Conservation (phyloP, 2,797 vertebrate species). For the Semotilus atromaculatus region DNA sequence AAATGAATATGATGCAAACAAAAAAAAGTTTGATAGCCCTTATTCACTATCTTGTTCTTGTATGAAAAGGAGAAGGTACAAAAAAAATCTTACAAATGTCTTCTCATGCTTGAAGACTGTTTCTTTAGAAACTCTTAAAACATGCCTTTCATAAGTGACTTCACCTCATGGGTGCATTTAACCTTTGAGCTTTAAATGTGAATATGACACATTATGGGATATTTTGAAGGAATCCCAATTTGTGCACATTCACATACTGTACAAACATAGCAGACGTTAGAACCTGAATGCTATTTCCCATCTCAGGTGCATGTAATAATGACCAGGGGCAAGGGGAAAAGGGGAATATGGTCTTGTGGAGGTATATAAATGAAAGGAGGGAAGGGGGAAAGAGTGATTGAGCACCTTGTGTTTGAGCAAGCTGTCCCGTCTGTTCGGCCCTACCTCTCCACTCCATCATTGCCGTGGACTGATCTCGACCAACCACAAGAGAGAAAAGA, state of each 20-base stretch:
- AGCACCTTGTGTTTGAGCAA: constrained; percentile 75
- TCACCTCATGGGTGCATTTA: not conserved
- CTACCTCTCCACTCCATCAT: constrained; percentile 78
- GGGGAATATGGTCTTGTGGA: constrained; percentile 57
- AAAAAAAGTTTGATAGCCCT: not conserved
- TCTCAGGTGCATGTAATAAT: constrained; percentile 64
- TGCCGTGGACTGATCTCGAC: constrained; percentile 70
- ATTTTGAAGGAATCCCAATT: constrained; percentile 12
- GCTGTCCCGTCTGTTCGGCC: constrained; percentile 76
- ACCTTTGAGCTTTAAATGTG: not conserved
- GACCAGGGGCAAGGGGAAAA: constrained; percentile 59
- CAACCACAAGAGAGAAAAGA: constrained; percentile 70
- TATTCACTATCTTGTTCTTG: not conserved
- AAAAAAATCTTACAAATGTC: not conserved
- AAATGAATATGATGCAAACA: not conserved
- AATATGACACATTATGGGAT: not conserved
- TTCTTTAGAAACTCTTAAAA: not conserved
- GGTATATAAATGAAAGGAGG: constrained; percentile 63
- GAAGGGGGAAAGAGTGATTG: constrained; percentile 77
- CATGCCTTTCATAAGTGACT: not conserved
- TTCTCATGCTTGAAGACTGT: not conserved
- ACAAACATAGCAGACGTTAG: constrained; percentile 5
- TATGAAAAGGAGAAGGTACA: not conserved
- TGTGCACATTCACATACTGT: not conserved
- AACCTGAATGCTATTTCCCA: constrained; percentile 38